Percentiles rank a stretch among this genome's conserved stretches.
Evolutionary conservation across 2,797 vertebrate species (phyloP).

Genomic region (Apogon talboti): DNA sequence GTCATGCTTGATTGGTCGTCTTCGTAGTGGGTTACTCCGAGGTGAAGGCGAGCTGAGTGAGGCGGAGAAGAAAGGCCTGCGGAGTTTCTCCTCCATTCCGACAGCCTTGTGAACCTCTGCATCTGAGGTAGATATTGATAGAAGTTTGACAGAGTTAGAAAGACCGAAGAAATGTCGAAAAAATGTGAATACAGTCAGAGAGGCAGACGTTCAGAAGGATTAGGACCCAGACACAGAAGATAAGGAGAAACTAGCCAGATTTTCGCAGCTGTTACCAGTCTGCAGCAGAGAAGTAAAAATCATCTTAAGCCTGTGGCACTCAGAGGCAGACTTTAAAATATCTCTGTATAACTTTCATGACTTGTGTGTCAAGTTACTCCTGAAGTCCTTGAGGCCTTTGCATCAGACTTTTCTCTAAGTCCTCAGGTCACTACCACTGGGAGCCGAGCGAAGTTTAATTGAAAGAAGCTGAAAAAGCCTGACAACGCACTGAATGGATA

Average conservation of each 20-base stretch:
- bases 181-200: no score
- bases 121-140: slow-evolving; percentile 57
- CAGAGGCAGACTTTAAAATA: slow-evolving; percentile 34
- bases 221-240: background rate
- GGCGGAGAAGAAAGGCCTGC: slow-evolving; percentile 79
- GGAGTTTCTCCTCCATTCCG: slow-evolving; percentile 70
- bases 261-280: background rate
- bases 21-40: slow-evolving; percentile 76
- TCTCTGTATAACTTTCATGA: slow-evolving; percentile 22
- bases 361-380: background rate
- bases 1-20: slow-evolving; percentile 84
- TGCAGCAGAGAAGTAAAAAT: slow-evolving; percentile 6
- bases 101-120: slow-evolving; percentile 65
- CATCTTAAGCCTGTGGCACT: background rate
- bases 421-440: slow-evolving; percentile 15
- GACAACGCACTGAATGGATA: slow-evolving; percentile 26
- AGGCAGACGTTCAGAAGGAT: background rate
- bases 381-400: slow-evolving; percentile 22
- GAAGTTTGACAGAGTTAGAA: slow-evolving; percentile 24
- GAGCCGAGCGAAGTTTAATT: slow-evolving; percentile 47
- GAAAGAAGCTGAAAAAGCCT: slow-evolving; percentile 23
- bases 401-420: slow-evolving; percentile 22
- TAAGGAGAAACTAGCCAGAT: background rate
- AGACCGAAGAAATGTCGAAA: background rate
- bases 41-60: slow-evolving; percentile 81